These are phyloP conservation scores for Mimas tiliae DNA, from an alignment of 2,888 invertebrate genomes.

Conservation along the genomic window DNA sequence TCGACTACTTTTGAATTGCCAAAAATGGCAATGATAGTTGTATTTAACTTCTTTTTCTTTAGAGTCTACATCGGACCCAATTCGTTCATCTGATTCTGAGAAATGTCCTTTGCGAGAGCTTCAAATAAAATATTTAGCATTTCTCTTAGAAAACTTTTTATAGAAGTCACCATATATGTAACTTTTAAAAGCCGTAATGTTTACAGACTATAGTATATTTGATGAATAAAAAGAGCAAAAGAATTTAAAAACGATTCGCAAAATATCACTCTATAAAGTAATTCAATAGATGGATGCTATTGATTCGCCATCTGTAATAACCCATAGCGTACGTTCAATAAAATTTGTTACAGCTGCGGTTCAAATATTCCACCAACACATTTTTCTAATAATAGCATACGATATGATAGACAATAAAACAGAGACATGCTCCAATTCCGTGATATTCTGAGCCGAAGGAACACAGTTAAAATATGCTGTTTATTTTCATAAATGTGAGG, in stretches of 20 bases:
- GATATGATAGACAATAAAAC: not conserved
- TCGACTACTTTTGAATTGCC: not conserved
- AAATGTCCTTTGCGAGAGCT: not conserved
- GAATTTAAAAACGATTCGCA: too few relatives aligned
- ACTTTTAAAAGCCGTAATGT: too few relatives aligned
- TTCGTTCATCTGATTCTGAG: not conserved
- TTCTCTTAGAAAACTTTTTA: too few relatives aligned
- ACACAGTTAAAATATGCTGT: slow-evolving; percentile 16
- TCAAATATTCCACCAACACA: too few relatives aligned
- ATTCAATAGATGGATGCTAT: too few relatives aligned
- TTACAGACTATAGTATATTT: too few relatives aligned
- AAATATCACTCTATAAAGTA: too few relatives aligned
- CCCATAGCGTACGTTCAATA: too few relatives aligned
- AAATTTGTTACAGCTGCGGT: too few relatives aligned
- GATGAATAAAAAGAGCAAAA: too few relatives aligned
- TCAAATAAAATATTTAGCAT: not conserved
- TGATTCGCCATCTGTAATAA: too few relatives aligned
- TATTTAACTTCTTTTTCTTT: slow-evolving; percentile 10
- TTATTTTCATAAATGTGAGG: slow-evolving; percentile 20
- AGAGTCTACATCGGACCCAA: not conserved
- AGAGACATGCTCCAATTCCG: slow-evolving; percentile 14
- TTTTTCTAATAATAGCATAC: not conserved
- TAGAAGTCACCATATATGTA: too few relatives aligned
- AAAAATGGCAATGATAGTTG: not conserved
- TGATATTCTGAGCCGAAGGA: slow-evolving; percentile 14